These are phyloP conservation scores for Ciconia stormi DNA, from an alignment of 2,113 vertebrate species.

Conservation along the genomic window DNA sequence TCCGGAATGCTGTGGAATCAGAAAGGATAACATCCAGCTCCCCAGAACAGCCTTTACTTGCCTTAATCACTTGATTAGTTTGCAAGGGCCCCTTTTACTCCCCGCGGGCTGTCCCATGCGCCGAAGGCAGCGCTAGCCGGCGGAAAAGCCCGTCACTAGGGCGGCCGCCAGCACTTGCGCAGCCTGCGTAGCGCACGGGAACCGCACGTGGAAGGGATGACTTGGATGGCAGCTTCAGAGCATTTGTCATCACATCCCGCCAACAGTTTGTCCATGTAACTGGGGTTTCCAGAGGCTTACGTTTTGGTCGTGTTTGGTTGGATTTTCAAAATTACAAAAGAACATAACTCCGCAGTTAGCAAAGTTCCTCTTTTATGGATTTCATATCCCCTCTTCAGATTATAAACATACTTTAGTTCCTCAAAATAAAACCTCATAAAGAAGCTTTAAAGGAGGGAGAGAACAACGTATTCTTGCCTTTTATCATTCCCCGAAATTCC, in stretches of 20 bases:
- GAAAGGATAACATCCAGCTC: not conserved
- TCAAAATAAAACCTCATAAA: not conserved
- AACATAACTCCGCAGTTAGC: not conserved
- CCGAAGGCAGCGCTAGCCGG: not conserved
- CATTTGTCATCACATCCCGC: not conserved
- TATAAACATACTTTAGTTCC: not conserved
- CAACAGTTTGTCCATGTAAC: accelerated
- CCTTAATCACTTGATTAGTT: not conserved
- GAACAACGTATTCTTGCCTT: not conserved
- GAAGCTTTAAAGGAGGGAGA: not conserved
- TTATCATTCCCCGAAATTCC: not conserved
- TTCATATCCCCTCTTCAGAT: not conserved
- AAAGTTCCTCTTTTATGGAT: not conserved
- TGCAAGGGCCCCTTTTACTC: not conserved
- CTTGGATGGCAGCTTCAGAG: not conserved
- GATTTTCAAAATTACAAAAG: not conserved
- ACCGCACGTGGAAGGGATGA: not conserved
- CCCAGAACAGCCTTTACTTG: not conserved
- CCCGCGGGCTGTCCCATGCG: not conserved
- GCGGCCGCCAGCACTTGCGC: not conserved
- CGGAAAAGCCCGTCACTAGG: accelerated
- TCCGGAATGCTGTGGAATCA: not conserved
- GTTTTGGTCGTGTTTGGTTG: not conserved
- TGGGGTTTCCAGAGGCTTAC: not conserved
- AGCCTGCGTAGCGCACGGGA: not conserved